Evolutionary conservation across 2,888 invertebrate genomes (phyloP), one percentile per base, ranked within the genome.

Genomic region (Eupithecia centaureata): DNA sequence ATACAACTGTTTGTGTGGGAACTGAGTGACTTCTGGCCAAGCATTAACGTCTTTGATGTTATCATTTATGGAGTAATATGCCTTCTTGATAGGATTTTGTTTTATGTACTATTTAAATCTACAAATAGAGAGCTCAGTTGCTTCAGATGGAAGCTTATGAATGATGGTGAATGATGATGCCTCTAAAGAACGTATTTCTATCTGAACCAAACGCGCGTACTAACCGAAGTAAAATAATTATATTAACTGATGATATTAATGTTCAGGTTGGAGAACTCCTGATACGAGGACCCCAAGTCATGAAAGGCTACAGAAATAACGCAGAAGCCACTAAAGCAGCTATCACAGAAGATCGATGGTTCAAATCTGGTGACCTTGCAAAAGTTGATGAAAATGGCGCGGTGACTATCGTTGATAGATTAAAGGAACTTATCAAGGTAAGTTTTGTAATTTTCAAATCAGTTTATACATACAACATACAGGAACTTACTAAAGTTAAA

Each of bases 351-450:
- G 95, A 95, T 38, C 96, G 96, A 5, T 98, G 97, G 97, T 90
- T 97, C 18, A 95, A 95, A 79, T 95, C 95, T 25, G 96, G 96
- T 8, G 97, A 97, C 81, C 86, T 96, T 59, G 95, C 94, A 2
- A 94, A 93, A 75, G 94, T 94, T 68, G 95, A 96, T 77, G 94
- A 95, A 54, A 90, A 95, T 7, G 95, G 95, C 13, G 83, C 82
- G 30, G 91, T 96, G 69, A 96, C 94, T 72, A 94, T 97, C 65
- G 94, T 95, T 13, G 97, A 96, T 82, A 94, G 97, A 70, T 83
- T 96, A 57, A 97, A 97, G 82, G 97, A 97, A 84, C 88, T 97
- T 47, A 97, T 97, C 72, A 97, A 97, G 88, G 96, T 96, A 72
- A 68, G 61, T 38, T 18, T 30, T 28, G 3, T 38, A 7, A 52